Conservation (phyloP, 53 echinoderm and acorn worm genomes). For the Paracentrotus lividus region DNA sequence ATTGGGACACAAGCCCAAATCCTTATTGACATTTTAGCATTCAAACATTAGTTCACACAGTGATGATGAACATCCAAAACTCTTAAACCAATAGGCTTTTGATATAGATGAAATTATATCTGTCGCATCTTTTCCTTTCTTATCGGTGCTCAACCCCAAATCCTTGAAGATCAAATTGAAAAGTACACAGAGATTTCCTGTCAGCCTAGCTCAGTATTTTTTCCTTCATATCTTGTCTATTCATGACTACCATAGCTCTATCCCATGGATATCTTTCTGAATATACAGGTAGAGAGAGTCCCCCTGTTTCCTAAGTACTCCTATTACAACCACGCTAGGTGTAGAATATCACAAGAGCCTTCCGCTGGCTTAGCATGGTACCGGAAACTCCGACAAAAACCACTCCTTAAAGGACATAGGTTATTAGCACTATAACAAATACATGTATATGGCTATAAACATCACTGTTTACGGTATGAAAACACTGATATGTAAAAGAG, state of each 20-base stretch:
- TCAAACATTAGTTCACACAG: not conserved
- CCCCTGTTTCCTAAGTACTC: not conserved
- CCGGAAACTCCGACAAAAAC: slow-evolving; percentile 25
- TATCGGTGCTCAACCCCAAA: not conserved
- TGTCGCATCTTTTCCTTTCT: not conserved
- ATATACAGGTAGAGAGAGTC: slow-evolving; percentile 19
- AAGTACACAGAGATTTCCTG: slow-evolving; percentile 40
- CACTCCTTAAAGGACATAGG: slow-evolving; percentile 39
- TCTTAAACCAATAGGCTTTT: not conserved
- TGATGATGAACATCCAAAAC: not conserved
- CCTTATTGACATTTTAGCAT: not conserved
- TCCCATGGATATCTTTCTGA: slow-evolving; percentile 29
- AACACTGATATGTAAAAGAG: not conserved
- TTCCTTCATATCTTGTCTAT: slow-evolving; percentile 25
- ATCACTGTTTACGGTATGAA: not conserved
- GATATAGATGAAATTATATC: not conserved
- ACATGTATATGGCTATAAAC: not conserved
- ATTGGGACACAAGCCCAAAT: too few species aligned
- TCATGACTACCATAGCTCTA: slow-evolving; percentile 47
- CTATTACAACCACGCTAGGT: slow-evolving; percentile 11
- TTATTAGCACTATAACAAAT: slow-evolving; percentile 38
- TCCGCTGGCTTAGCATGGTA: slow-evolving; percentile 51
- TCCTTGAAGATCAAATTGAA: not conserved
- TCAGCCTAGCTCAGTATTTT: not conserved
- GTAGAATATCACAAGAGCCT: slow-evolving; percentile 40